phyloP scores from a whole-genome alignment of 2,797 vertebrate genomes.

The Gallinago stenura region DNA sequence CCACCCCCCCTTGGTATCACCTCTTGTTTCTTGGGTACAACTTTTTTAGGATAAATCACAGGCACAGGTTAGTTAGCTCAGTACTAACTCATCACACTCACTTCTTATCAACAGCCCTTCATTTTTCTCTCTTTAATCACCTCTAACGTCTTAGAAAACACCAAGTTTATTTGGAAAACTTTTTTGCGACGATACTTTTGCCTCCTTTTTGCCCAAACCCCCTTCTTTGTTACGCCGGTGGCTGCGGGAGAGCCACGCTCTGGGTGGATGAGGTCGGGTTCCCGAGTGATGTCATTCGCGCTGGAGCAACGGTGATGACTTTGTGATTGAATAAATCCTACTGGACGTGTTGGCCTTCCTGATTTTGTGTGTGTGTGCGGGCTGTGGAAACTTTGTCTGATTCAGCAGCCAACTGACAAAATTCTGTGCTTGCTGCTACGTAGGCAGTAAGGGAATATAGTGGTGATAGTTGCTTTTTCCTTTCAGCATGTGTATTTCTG shows the following conservation, averaged over 20 bases:
- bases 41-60: background rate
- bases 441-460: background rate
- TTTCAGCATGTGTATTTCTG: background rate
- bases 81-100: background rate
- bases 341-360: background rate
- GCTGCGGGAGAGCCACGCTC: background rate
- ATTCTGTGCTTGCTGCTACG: background rate
- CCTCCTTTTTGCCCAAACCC: background rate
- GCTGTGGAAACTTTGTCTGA: background rate
- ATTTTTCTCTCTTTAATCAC: background rate
- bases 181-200: background rate
- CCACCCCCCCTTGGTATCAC: background rate
- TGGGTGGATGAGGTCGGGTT: conserved; percentile 34
- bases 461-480: background rate
- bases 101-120: background rate
- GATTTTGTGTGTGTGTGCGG: background rate
- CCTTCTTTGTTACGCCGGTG: conserved; percentile 6
- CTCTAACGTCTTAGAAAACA: background rate
- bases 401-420: conserved; percentile 24
- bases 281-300: conserved; percentile 60
- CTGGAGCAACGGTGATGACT: conserved; percentile 22
- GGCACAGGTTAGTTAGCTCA: background rate
- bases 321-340: conserved; percentile 23
- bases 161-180: background rate
- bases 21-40: background rate